Conservation (phyloP, 2,888 invertebrate species). For the Therioaphis trifolii region DNA sequence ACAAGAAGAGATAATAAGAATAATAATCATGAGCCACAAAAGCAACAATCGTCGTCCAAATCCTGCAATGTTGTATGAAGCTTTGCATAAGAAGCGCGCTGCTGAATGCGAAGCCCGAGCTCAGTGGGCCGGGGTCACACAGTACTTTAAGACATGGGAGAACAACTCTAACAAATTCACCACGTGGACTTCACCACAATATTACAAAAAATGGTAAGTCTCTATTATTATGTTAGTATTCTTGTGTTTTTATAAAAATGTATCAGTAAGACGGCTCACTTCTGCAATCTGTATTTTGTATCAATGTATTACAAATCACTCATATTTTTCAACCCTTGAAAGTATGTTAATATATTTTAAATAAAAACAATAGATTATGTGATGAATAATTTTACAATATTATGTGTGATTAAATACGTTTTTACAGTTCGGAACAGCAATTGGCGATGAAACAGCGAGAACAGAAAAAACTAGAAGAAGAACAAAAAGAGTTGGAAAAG, state of each 20-base stretch:
- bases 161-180: conserved; percentile 56
- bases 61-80: conserved; percentile 36
- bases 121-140: conserved; percentile 58
- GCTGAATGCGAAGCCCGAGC: conserved; percentile 55
- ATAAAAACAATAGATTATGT: too few species aligned
- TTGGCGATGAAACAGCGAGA: conserved; percentile 30
- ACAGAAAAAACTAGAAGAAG: conserved; percentile 43
- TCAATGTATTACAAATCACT: too few species aligned
- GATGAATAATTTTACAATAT: too few species aligned
- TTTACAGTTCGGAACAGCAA: conserved; percentile 45
- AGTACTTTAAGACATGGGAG: conserved; percentile 62
- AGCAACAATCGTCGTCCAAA: conserved; percentile 37
- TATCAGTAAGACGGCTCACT: too few species aligned
- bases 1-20: neutral
- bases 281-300: too few species aligned
- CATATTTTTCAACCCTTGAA: too few species aligned
- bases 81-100: conserved; percentile 49
- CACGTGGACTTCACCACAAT: conserved; percentile 53
- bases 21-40: conserved; percentile 25
- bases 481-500: conserved; percentile 44
- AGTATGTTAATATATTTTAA: too few species aligned
- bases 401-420: neutral
- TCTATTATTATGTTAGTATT: neutral
- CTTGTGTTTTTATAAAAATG: too few species aligned
- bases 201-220: conserved; percentile 59